Evolutionary conservation across 2,113 vertebrate genomes (phyloP), one percentile per base, ranked within the genome.

Genomic region (Lepus timidus): DNA sequence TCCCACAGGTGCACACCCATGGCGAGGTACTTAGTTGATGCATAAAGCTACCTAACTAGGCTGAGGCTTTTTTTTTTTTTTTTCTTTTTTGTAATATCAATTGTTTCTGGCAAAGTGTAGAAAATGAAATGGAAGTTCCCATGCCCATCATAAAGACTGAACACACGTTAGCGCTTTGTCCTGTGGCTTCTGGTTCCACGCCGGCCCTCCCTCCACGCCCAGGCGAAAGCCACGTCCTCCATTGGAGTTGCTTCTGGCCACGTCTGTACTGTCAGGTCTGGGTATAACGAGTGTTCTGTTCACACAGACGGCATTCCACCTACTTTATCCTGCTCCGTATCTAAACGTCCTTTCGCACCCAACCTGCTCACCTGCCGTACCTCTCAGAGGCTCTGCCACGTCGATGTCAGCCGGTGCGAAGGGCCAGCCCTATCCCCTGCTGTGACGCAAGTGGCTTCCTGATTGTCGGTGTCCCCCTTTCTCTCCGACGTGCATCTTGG

Each of bases 371-470:
- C 19, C 11, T 29, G n/a, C 1, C 3, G 55, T 19, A 2, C 58
- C 36, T 19, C n/a, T n/a, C 73, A 64, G 33, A 39, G 22, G 68
- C 22, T 19, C 5, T 39, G 44, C 64, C 71, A 9, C 55, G 4
- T 58, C 6, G 17, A 36, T 36, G 36, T 36, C 36, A 36, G 36
- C 36, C 36, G 36, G 36, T 55, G 55, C 17, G 55, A 55, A 55
- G 17, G 10, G 19, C 55, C 6, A 73, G 27, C 44, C 76, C 36
- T 4, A 0, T 6, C 1, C 2, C 64, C 39, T 17, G 0, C 27
- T 25, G 23, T 33, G 88, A 39, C n/a, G 55, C 74, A 76, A 1
- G 13, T 33, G 58, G 90, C 13, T 6, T 49, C 44, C 39, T 52
- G 36, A 44, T 49, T 29, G 55, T 58, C 36, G 65, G 44, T 27